Conservation (phyloP, 2,113 vertebrate genomes). For the Pachypanchax playfairii region DNA sequence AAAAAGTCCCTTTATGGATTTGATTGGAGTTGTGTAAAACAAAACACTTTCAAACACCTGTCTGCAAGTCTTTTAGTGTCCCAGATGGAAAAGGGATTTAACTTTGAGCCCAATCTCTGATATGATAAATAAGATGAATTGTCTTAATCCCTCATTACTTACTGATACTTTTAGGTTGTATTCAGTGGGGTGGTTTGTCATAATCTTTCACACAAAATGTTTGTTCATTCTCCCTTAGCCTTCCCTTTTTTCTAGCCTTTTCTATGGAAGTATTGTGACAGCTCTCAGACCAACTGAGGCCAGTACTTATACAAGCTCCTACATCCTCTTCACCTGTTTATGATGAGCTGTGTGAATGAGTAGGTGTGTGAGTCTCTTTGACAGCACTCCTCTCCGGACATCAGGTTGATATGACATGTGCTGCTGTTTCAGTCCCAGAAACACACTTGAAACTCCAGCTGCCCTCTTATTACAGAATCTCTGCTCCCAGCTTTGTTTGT, state of each 20-base stretch:
- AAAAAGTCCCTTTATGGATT: neutral
- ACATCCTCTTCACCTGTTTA: slow-evolving; percentile 19
- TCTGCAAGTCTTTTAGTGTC: neutral
- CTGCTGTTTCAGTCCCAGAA: slow-evolving; percentile 35
- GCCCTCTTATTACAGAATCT: slow-evolving; percentile 30
- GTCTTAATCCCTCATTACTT: neutral
- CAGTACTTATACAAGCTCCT: slow-evolving; percentile 5
- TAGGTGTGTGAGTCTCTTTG: slow-evolving; percentile 30
- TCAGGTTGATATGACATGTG: slow-evolving; percentile 28
- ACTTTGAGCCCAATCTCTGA: no score
- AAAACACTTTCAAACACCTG: neutral
- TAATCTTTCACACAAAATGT: slow-evolving; percentile 11
- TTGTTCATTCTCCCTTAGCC: neutral
- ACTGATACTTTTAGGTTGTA: slow-evolving; percentile 5
- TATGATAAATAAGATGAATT: neutral
- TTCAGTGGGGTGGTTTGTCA: neutral
- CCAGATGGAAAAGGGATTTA: neutral
- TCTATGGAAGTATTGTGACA: slow-evolving; percentile 20
- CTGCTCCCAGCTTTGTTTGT: slow-evolving; percentile 33
- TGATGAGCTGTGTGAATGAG: slow-evolving; percentile 15
- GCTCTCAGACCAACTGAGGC: slow-evolving; percentile 27
- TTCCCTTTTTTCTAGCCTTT: neutral
- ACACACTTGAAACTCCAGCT: slow-evolving; percentile 31
- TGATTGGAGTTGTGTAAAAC: neutral
- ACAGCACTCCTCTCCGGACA: slow-evolving; percentile 33